A percentile compares a stretch with the other conserved stretches of the same genome.
These are phyloP conservation scores for Dolichotis patagonum DNA, from an alignment of 2,113 vertebrate species.

Conservation along the genomic window DNA sequence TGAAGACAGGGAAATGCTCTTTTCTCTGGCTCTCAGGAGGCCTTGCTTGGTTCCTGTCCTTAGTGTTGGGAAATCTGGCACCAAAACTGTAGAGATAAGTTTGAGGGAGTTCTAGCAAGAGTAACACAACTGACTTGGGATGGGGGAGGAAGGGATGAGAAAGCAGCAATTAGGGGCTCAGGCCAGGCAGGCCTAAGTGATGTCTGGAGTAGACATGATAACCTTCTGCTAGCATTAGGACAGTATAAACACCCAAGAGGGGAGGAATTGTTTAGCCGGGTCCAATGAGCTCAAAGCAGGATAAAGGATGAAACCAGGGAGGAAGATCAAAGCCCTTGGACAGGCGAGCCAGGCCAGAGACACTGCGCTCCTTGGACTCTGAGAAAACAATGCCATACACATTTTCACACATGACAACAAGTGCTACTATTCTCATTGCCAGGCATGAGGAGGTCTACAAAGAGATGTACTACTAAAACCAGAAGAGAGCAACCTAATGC, in stretches of 20 bases:
- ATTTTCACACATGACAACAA: constrained; percentile 46
- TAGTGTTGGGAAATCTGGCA: not conserved
- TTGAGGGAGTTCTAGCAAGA: constrained; percentile 8
- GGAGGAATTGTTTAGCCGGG: constrained; percentile 82
- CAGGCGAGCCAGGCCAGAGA: constrained; percentile 45
- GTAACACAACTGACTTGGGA: not conserved
- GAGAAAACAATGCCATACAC: constrained; percentile 36
- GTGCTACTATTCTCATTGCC: not conserved
- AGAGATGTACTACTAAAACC: constrained; percentile 20
- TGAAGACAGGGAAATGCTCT: not conserved
- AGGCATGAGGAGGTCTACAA: constrained; percentile 27
- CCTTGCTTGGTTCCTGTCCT: not conserved
- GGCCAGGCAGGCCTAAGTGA: constrained; percentile 63
- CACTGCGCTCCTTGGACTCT: constrained; percentile 35
- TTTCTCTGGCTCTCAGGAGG: constrained; percentile 23
- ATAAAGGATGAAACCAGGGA: constrained; percentile 60
- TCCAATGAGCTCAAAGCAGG: constrained; percentile 56
- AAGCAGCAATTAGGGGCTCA: not conserved
- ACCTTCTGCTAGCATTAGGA: constrained; percentile 56
- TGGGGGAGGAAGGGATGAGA: not conserved
- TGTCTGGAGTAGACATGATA: constrained; percentile 59
- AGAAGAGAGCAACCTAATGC: constrained; percentile 19
- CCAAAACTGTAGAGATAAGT: constrained; percentile 46
- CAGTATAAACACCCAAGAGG: constrained; percentile 72
- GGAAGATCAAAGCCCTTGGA: constrained; percentile 63